Base-by-base conservation (phyloP, 2,113 vertebrate species). In the Corapipo altera region DNA sequence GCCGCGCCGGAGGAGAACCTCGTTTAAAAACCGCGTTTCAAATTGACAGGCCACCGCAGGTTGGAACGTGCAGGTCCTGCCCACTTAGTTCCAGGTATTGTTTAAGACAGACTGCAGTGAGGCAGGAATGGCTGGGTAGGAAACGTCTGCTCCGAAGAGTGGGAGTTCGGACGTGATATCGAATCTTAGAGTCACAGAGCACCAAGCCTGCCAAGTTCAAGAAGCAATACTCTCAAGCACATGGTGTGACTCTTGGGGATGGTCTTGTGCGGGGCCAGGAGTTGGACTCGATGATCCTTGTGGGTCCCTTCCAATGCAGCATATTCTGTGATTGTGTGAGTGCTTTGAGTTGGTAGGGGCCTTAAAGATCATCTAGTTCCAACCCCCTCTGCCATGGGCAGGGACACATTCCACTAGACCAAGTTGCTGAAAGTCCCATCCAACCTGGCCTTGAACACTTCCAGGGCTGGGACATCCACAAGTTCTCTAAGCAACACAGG, bases 11-110 rank as follows among this genome's bases (percentile, higher is more conserved):
- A 30, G 16, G 39, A 28, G 65, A 28, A 12, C 14, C 6, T 8
- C 9, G 1, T 8, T 35, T 1, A 0, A 17, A 28, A 21, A 0
- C 8, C 48, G 3, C 18, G 1, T 2, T 80, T 58, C 23, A 1
- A n/a, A 41, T 14, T 18, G 28, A 0, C 12, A 33, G 26, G 8
- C 10, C 62, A 0, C 3, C 28, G 1, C 88, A 2, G 59, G 64
- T 39, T 24, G 35, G 61, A 52, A 32, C 32, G 49, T 37, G 65
- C 61, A 5, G 16, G 21, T 5, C 48, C 65, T 28, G 11, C 72
- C 33, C 58, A 0, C 73, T 13, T 4, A 2, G 23, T 18, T 17
- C 35, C 52, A 3, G 14, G 1, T 33, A 24, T 73, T 64, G 35
- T 49, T 58, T 46, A 8, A 67, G 44, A 8, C 12, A 14, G n/a